A percentile compares a stretch with the other conserved stretches of the same genome.
phyloP scores from a whole-genome alignment of 2,888 invertebrate species.

The Bombylius discolor region DNA sequence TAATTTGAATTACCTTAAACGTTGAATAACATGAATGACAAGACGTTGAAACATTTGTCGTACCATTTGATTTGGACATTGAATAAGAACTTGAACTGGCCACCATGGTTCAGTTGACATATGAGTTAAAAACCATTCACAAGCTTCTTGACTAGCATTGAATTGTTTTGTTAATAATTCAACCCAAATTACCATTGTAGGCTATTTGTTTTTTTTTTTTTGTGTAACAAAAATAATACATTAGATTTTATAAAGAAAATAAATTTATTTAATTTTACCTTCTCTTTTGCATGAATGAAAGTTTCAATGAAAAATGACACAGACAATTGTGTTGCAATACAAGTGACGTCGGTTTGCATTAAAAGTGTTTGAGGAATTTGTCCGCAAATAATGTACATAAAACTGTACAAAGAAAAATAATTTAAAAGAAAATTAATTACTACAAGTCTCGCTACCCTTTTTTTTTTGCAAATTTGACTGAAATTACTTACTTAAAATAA shows the following conservation, averaged over 20 bases:
- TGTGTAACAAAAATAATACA: neutral
- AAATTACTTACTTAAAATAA: conserved; percentile 67
- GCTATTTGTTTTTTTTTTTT: conserved; percentile 38
- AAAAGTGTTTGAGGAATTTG: conserved; percentile 82
- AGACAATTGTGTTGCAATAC: conserved; percentile 74
- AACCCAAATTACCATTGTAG: conserved; percentile 95
- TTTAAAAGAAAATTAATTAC: neutral
- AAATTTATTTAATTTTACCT: conserved; percentile 40
- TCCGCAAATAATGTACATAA: conserved; percentile 94
- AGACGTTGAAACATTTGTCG: conserved; percentile 93
- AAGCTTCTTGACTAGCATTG: conserved; percentile 77
- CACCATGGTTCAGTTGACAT: conserved; percentile 93
- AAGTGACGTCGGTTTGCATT: conserved; percentile 66
- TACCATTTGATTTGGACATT: conserved; percentile 94
- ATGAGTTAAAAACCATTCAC: conserved; percentile 83
- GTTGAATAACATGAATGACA: conserved; percentile 87
- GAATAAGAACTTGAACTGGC: conserved; percentile 88
- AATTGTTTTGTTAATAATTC: conserved; percentile 90
- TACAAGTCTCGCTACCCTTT: no score
- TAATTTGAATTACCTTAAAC: conserved; percentile 49
- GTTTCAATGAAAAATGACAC: conserved; percentile 94
- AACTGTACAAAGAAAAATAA: conserved; percentile 42
- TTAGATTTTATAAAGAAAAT: conserved; percentile 6
- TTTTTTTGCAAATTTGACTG: neutral
- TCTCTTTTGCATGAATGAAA: conserved; percentile 93